phyloP scores from a whole-genome alignment of 2,113 vertebrate species.

The Microcebus jonahi region DNA sequence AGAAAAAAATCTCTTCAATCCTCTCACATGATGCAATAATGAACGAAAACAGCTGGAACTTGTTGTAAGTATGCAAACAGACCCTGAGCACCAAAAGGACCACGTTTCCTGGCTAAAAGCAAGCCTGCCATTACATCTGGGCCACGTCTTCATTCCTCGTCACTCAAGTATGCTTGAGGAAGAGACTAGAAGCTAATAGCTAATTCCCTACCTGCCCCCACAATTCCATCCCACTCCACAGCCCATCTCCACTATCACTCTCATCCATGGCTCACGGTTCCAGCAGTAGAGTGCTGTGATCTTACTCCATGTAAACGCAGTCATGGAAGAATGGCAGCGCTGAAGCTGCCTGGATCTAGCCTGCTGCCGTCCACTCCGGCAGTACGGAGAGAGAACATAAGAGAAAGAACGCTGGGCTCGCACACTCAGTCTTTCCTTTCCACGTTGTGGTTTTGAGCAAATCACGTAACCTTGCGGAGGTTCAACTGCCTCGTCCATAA shows the following conservation, averaged over 20 bases:
- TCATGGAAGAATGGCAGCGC: not conserved
- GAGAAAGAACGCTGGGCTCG: not conserved
- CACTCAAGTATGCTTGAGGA: not conserved
- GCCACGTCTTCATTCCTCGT: not conserved
- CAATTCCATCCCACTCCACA: not conserved
- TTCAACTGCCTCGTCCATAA: not conserved
- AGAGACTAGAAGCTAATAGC: not conserved
- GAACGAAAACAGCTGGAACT: not conserved
- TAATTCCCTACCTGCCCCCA: not conserved
- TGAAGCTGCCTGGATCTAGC: not conserved
- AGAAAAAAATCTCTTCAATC: not conserved
- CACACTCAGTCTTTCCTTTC: not conserved
- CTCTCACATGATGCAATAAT: not conserved
- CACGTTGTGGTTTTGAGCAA: not conserved
- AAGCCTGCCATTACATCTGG: not conserved
- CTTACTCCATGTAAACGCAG: not conserved
- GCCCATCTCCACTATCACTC: not conserved
- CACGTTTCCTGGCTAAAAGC: not conserved
- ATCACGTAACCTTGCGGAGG: not conserved
- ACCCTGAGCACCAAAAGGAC: not conserved
- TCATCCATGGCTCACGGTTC: not conserved
- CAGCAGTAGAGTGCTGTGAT: not conserved
- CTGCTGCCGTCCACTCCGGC: not conserved
- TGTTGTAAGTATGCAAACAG: not conserved
- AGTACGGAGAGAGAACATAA: not conserved